Conservation (phyloP, 2,113 vertebrate species). For the Riparia riparia region DNA sequence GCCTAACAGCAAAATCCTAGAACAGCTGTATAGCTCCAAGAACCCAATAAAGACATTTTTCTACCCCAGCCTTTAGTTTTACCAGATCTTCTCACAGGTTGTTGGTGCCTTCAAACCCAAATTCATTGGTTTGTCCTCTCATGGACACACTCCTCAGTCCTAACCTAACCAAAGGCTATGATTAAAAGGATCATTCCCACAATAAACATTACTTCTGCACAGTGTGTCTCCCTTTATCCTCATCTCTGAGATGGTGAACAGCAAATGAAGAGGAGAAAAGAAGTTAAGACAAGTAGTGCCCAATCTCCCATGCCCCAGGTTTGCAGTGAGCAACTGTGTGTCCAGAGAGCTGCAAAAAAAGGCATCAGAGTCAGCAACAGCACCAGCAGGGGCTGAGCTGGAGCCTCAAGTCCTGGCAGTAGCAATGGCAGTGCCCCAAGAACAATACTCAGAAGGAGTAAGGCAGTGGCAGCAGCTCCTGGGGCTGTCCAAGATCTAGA, state of each 20-base stretch:
- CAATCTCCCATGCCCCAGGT: not conserved
- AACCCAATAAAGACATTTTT: not conserved
- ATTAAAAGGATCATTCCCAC: not conserved
- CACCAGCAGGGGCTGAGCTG: constrained; percentile 7
- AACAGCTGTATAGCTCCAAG: not conserved
- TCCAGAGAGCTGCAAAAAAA: not conserved
- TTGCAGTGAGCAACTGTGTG: not conserved
- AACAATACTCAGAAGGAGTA: not conserved
- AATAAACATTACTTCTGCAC: not conserved
- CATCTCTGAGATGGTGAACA: not conserved
- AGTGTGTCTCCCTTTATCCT: not conserved
- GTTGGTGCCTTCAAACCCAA: not conserved
- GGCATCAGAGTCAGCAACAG: not conserved
- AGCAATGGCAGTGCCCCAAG: constrained; percentile 37
- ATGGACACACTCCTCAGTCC: not conserved
- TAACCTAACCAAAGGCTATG: not conserved
- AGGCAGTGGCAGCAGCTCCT: not conserved
- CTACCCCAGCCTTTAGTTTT: not conserved
- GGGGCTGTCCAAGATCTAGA: not conserved
- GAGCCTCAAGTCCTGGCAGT: constrained; percentile 1
- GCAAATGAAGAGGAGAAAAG: not conserved
- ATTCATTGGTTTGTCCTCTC: not conserved
- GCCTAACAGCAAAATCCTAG: not conserved
- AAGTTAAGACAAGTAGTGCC: not conserved
- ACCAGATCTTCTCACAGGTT: not conserved